phyloP scores from a whole-genome alignment of 2,797 vertebrate genomes.

The Smutsia gigantea region DNA sequence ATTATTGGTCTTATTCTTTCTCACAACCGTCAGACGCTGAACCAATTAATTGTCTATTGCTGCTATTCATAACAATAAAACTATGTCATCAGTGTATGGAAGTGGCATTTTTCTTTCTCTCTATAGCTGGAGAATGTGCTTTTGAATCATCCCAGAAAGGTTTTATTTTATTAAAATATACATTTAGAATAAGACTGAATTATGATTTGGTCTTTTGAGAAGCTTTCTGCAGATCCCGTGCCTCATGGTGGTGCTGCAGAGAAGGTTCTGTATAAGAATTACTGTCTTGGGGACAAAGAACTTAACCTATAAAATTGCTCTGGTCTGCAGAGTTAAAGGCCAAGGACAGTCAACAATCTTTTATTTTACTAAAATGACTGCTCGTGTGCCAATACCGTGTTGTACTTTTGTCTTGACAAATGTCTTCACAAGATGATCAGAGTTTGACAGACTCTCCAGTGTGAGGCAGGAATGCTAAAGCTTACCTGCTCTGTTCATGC shows the following conservation, averaged over 20 bases:
- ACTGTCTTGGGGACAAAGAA: neutral
- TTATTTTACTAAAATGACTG: neutral
- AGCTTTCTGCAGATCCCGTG: neutral
- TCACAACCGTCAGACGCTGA: neutral
- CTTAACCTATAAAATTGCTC: neutral
- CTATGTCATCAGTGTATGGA: neutral
- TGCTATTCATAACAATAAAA: slow-evolving; percentile 38
- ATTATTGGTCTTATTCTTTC: slow-evolving; percentile 42
- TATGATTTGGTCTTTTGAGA: neutral
- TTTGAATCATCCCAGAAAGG: neutral
- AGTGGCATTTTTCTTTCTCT: slow-evolving; percentile 42
- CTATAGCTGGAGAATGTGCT: neutral
- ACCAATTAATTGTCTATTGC: slow-evolving; percentile 53
- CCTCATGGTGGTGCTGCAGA: neutral
- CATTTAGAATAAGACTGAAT: neutral
- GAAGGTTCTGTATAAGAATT: neutral
- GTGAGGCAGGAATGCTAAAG: neutral
- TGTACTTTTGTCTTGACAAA: neutral
- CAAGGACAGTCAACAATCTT: neutral
- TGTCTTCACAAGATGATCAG: neutral
- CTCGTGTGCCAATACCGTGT: neutral
- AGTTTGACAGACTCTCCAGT: neutral
- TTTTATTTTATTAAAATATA: slow-evolving; percentile 8
- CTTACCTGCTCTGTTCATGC: neutral
- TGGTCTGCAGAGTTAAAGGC: neutral